Evolutionary conservation across 1,140 invertebrate species (phyloP), one percentile per base, ranked within the genome.

Genomic region (Drosophila bipectinata): DNA sequence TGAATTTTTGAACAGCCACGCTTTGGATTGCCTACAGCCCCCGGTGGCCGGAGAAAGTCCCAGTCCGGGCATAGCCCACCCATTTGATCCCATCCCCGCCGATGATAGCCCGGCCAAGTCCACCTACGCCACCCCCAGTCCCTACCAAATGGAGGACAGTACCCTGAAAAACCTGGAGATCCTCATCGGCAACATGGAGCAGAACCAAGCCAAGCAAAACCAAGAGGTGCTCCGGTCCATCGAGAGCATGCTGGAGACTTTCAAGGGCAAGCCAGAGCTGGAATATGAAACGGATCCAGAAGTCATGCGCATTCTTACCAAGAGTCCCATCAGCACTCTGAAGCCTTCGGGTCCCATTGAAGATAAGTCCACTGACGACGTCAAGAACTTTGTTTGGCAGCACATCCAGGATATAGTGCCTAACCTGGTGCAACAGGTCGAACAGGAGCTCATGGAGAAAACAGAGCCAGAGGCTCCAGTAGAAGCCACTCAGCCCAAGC

Each of bases 391-490:
- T 62, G 90, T 92, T 10, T 91, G 90, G 82, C 89, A 91, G 32
- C 90, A 92, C 51, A 92, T 92, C n/a, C 91, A 92, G 52, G 91
- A 92, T 3, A 91, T 92, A 61, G 83, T 90, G 2, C 91, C 91
- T 0, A 91, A 91, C 55, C 69, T 90, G 32, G 92, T 92, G 15
- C 92, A 92, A 55, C 92, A 92, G 61, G 80, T 93, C 2, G 91
- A 92, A 41, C 90, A 92, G 34, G 85, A 92, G 51, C 73, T 91
- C 0, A 66, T 78, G 66, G 80, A 90, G 44, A 59, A 21, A 14
- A 37, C 63, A 0, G 52, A 64, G 0, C 12, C 37, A 21, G 62
- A 37, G 8, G 10, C 41, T 28, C 12, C 44, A 8, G 2, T 30
- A 2, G 47, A 28, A 44, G n/a, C 14, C 1, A 7, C 9, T 8